Base-by-base conservation (phyloP, 37 sponge, comb jelly and placozoan genomes). In the Petrosia ficiformis region DNA sequence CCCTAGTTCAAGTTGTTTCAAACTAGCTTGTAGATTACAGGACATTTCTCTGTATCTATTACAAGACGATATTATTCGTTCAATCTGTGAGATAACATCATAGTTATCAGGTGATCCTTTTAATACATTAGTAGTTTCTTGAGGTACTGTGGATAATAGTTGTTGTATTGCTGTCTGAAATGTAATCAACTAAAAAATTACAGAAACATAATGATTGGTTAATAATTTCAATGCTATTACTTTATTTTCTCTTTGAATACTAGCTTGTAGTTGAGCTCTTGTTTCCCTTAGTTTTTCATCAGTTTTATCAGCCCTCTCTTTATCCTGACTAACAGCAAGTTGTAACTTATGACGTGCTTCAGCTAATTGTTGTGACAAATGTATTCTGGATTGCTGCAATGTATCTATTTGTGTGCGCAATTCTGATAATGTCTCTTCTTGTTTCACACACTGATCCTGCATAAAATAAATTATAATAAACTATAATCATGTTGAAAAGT, bases 1-100 rank as follows among this genome's bases (percentile, higher is more conserved):
- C 33, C 90, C 90, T 56, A 26, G 44, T 41, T 89, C 90, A 40
- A 89, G 52, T 37, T 89, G 85, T 37, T 54, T 73, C 33, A 89
- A 72, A 59, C 90, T 84, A 31, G 84, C 65, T 44, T 83, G 80
- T 19, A 89, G 66, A 30, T 71, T 67, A 33, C 71, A 60, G 43
- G 71, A 44, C 1, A 33, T 61, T 39, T 74, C 58, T 54, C 59
- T 39, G 25, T 79, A 80, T 35, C 22, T 69, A 30, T 76, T 44
- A 42, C 80, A 65, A 0, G 63, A 38, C 0, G 76, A 69, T 28
- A 75, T 26, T 59, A 84, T n/a, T 11, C 28, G 21, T 42, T 79
- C 80, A 56, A 84, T 48, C 54, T 19, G 54, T 14, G 14, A 48
- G 22, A 48, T 61, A 42, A 31, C 68, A 41, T 37, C 14, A 25